Base-by-base conservation (phyloP, 2,113 vertebrate species). In the Misgurnus anguillicaudatus region DNA sequence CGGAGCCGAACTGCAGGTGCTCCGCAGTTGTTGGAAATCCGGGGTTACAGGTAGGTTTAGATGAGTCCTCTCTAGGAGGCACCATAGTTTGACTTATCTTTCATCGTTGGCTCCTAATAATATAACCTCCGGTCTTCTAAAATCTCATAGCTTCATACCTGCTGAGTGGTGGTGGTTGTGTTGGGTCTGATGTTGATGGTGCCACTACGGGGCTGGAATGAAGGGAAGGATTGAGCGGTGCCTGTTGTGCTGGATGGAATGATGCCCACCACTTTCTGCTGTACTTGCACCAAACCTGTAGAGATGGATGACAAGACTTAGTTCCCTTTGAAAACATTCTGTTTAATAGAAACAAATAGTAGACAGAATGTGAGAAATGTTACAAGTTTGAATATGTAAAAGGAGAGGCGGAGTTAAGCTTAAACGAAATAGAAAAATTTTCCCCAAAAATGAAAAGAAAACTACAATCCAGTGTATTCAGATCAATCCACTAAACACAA, bases 221-320 rank as follows among this genome's bases (percentile, higher is more conserved):
- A 95, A 87, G 95, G 96, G 90, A 95, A 98, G 0, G 97, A 98
- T 80, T 97, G 92, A 65, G 95, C 94, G 85, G 93, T 96, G 1
- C 93, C 92, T 74, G 95, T 94, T 79, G 96, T 94, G 74, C 94
- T 95, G 5, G 96, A 95, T 60, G 97, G 96, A 90, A 99, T 96
- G 88, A 99, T 98, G 78, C 97, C 94, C 90, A 96, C 84, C 71
- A 96, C 95, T 82, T 99, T 98, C 89, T 97, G 97, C 85, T 98
- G 96, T 53, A 95, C 94, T 85, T 98, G 96, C 62, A 95, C 94
- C 85, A 86, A 84, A 77, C 89, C 91, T 92, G 83, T 47, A 6
- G 9, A 82, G 17, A 81, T 31, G 0, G 4, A 71, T 42, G 14
- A 21, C 21, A 11, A 4, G 41, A 6, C 42, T 31, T 9, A 71